phyloP scores from a whole-genome alignment of 2,888 invertebrate species.

The Pseudoips prasinana region DNA sequence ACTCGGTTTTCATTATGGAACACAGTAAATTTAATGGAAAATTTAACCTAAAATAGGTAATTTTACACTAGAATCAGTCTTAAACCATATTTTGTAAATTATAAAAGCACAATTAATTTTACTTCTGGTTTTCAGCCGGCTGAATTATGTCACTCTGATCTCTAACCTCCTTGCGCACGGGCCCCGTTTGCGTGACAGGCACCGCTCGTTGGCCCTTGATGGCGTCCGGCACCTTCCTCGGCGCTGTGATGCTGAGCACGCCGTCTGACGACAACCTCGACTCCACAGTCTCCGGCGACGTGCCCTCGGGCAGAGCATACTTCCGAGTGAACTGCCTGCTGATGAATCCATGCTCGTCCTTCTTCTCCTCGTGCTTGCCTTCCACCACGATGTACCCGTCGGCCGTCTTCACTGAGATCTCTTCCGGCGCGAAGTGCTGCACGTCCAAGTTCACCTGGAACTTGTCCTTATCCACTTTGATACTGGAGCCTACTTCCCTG shows the following conservation, averaged over 20 bases:
- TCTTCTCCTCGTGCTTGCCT: conserved; percentile 88
- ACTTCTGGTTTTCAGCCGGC: no score
- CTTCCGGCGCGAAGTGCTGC: conserved; percentile 87
- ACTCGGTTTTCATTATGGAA: no score
- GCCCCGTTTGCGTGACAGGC: conserved; percentile 53
- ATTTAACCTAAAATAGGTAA: no score
- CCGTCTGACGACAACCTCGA: conserved; percentile 89
- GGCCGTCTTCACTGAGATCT: conserved; percentile 87
- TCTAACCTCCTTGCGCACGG: conserved; percentile 52
- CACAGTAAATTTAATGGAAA: no score
- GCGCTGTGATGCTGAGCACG: conserved; percentile 85
- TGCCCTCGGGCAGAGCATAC: conserved; percentile 86
- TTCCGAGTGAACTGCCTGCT: conserved; percentile 87
- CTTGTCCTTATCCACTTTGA: conserved; percentile 80
- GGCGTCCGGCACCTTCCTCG: conserved; percentile 49
- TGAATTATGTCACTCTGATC: no score
- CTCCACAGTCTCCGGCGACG: conserved; percentile 84
- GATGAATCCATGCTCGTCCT: conserved; percentile 86
- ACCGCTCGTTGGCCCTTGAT: conserved; percentile 46
- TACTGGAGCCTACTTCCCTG: conserved; percentile 71
- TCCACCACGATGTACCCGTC: conserved; percentile 86
- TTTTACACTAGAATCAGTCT: no score
- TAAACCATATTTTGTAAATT: no score
- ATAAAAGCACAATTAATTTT: no score
- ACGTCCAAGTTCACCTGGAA: conserved; percentile 87